These are phyloP conservation scores for Tricholauxania praeusta DNA, from an alignment of 2,888 invertebrate genomes.

Conservation along the genomic window DNA sequence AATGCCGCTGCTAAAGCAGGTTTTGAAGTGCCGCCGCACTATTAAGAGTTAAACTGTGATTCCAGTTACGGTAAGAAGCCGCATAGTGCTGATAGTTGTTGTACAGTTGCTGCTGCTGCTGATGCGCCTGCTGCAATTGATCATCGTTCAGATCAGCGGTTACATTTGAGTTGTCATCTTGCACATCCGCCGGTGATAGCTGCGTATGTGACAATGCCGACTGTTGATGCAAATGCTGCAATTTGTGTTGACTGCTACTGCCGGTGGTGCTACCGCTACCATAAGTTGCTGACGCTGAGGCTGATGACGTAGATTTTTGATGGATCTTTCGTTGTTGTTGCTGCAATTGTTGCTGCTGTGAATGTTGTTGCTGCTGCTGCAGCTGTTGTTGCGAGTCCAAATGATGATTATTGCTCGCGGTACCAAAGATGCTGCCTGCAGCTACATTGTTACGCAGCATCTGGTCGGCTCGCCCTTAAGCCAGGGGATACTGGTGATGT, in stretches of 20 bases:
- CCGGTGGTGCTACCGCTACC: constrained; percentile 48
- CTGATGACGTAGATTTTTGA: constrained; percentile 39
- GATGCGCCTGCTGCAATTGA: constrained; percentile 55
- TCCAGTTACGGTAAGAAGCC: constrained; percentile 60
- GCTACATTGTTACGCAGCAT: constrained; percentile 60
- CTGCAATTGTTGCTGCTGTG: constrained; percentile 33
- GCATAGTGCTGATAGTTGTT: constrained; percentile 64
- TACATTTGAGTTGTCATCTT: constrained; percentile 62
- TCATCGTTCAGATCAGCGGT: constrained; percentile 63
- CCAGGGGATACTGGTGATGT: constrained; percentile 87
- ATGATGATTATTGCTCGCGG: constrained; percentile 41
- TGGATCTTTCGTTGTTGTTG: constrained; percentile 53
- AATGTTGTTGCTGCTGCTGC: constrained; percentile 51
- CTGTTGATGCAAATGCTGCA: constrained; percentile 41
- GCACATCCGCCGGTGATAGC: constrained; percentile 49
- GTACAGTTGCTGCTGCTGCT: constrained; percentile 61
- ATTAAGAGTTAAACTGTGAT: constrained; percentile 61
- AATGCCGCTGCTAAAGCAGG: constrained; percentile 55
- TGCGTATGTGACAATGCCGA: constrained; percentile 1
- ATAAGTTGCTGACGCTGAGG: constrained; percentile 36
- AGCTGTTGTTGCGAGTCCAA: constrained; percentile 26
- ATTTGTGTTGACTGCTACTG: constrained; percentile 55
- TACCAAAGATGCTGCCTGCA: constrained; percentile 45
- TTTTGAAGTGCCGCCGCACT: constrained; percentile 63
- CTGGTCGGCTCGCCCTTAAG: constrained; percentile 75